Percentiles rank a stretch among this genome's conserved stretches.
These are phyloP conservation scores for Acrocephalus kingi DNA, from an alignment of 2,113 vertebrate genomes.

Conservation along the genomic window DNA sequence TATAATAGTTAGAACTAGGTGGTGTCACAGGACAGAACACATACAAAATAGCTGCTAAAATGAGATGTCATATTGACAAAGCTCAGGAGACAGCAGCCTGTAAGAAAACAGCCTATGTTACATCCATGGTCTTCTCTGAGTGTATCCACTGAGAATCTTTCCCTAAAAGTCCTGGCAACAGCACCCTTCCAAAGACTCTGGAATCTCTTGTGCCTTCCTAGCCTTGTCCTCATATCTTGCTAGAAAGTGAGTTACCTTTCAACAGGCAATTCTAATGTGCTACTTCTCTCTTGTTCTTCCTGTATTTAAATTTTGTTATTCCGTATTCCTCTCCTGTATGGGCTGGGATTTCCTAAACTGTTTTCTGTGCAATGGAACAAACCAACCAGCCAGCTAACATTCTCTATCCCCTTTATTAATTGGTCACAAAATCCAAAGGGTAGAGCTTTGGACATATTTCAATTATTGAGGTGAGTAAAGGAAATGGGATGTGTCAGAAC, in stretches of 20 bases:
- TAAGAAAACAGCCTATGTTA: background rate
- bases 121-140: background rate
- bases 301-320: background rate
- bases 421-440: background rate
- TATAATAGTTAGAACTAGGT: background rate
- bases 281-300: background rate
- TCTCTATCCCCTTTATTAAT: background rate
- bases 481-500: background rate
- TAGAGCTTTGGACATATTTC: background rate
- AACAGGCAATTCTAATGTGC: background rate
- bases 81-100: background rate
- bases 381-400: background rate
- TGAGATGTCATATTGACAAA: background rate
- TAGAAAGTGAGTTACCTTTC: background rate
- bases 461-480: background rate
- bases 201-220: background rate
- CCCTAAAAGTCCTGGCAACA: background rate
- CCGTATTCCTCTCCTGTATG: background rate
- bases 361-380: background rate
- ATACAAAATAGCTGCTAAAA: background rate
- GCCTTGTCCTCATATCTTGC: background rate
- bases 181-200: background rate
- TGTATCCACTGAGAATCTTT: background rate
- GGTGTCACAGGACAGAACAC: background rate
- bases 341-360: background rate